These are phyloP conservation scores for Podargus strigoides DNA, from an alignment of 2,797 vertebrate species.

Conservation along the genomic window DNA sequence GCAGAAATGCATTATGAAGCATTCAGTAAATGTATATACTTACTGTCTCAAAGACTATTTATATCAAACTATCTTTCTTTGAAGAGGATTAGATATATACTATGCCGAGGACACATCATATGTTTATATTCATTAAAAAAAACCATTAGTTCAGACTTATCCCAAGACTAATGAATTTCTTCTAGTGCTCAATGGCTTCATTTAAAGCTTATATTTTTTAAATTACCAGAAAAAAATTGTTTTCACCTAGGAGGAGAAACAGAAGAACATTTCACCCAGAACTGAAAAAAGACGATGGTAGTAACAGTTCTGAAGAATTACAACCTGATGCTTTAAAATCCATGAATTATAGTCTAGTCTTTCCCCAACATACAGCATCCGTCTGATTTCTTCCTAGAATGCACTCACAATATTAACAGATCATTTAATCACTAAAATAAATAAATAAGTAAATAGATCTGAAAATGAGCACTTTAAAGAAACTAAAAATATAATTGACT, in stretches of 20 bases:
- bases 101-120: background rate
- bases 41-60: background rate
- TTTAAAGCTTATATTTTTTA: background rate
- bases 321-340: background rate
- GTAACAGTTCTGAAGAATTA: background rate
- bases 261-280: background rate
- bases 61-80: background rate
- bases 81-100: background rate
- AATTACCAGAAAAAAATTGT: background rate
- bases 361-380: background rate
- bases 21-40: background rate
- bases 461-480: background rate
- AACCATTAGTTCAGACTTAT: background rate
- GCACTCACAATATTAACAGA: background rate
- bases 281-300: background rate
- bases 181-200: background rate
- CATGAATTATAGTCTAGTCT: background rate
- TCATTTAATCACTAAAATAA: background rate
- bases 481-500: background rate
- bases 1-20: background rate
- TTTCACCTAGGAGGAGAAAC: background rate
- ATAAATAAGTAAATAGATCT: background rate
- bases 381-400: background rate
- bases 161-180: background rate
- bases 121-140: background rate